These are phyloP conservation scores for Scaptodrosophila lebanonensis DNA, from an alignment of 1,140 invertebrate genomes.

Conservation along the genomic window DNA sequence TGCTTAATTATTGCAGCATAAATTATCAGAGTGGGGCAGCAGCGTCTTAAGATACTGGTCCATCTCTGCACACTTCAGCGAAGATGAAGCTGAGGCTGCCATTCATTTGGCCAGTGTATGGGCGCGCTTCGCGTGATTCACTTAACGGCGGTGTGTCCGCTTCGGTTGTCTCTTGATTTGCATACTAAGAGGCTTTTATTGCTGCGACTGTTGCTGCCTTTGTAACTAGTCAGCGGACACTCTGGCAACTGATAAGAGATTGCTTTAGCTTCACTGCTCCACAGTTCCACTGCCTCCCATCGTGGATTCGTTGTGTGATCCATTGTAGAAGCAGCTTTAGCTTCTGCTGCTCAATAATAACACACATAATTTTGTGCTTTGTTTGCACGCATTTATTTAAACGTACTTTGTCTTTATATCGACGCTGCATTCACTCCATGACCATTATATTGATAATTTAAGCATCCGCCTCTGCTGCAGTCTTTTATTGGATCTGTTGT, in stretches of 20 bases:
- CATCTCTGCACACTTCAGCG: no score
- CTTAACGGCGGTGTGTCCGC: slow-evolving; percentile 59
- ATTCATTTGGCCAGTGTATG: no score
- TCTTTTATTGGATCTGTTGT: slow-evolving; percentile 25
- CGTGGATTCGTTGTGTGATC: no score
- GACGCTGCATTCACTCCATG: slow-evolving; percentile 17
- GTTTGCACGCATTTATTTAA: slow-evolving; percentile 50
- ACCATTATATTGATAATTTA: slow-evolving; percentile 49
- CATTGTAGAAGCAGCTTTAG: slow-evolving; percentile 7
- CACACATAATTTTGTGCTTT: slow-evolving; percentile 55
- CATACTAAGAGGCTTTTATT: slow-evolving; percentile 70
- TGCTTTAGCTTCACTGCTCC: no score
- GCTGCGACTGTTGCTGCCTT: slow-evolving; percentile 19
- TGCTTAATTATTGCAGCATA: slow-evolving; percentile 74
- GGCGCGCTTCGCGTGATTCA: slow-evolving; percentile 58
- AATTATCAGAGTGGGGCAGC: slow-evolving; percentile 47
- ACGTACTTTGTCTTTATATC: slow-evolving; percentile 9
- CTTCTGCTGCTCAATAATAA: slow-evolving; percentile 39
- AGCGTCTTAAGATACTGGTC: slow-evolving; percentile 52
- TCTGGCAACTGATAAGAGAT: no score
- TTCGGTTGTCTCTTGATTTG: slow-evolving; percentile 48
- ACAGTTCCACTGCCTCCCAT: no score
- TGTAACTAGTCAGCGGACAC: slow-evolving; percentile 19
- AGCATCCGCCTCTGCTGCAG: slow-evolving; percentile 16
- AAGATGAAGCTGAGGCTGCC: no score